Base-by-base conservation (phyloP, 1,140 invertebrate species). In the Potamilus streckersoni region DNA sequence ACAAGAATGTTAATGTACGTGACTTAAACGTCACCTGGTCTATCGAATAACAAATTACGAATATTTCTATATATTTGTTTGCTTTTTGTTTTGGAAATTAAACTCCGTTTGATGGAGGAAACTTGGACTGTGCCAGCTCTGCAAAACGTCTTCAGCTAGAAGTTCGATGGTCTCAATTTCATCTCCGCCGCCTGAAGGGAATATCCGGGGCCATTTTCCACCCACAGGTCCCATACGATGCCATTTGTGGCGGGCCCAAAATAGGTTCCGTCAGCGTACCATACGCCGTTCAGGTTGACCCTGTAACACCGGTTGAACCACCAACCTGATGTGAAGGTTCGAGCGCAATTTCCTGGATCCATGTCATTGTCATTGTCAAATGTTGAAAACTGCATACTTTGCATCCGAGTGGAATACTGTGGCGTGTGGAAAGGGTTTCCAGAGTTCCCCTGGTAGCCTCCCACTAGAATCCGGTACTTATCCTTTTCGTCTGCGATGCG, bases 341-440 rank as follows among this genome's bases (percentile, higher is more conserved):
- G 56, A 14, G 81, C 79, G 61, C 76, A 80, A 55, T 79, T 73
- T 27, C 79, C 77, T 0, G 63, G 27, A 68, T 79, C 71, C 16
- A 74, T 57, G 69, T 82, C 79, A 76, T 83, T 80, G 66, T 82
- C 80, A 27, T 56, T 75, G 65, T 83, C 82, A 60, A 66, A 80
- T 0, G 82, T 83, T 2, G 80, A 76, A 69, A 83, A 83, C 11
- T 59, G 65, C 77, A 76, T 76, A 49, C 74, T 78, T 57, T 78
- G 75, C 73, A 74, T 79, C n/a, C 67, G 60, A 20, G 69, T 55
- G 17, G 61, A 63, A 27, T 71, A 74, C 31, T 71, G 69, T 16
- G n/a, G 23, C 31, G 69, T 66, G 31, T 82, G 73, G n/a, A 82
- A 80, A n/a, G 78, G 71, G 64, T 80, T 68, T 16, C 80, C 73